Base-by-base conservation (phyloP, 2,888 invertebrate species). In the Drosophila sordidapex region DNA sequence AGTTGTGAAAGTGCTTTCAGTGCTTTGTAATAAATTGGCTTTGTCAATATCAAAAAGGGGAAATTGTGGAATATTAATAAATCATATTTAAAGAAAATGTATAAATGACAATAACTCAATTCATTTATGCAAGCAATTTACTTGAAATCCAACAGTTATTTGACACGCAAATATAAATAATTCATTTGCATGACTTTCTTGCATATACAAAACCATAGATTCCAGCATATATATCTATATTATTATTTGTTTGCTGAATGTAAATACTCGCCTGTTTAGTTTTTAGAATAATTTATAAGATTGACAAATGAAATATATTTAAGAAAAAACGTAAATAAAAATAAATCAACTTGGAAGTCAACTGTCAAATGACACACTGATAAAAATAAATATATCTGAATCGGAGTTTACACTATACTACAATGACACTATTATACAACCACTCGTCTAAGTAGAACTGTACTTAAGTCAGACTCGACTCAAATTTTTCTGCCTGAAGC, bases 1-100 rank as follows among this genome's bases (percentile, higher is more conserved):
- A 64, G 40, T 43, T 65, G 40, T 10, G 31, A 53, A 43, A 53
- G 38, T 40, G 56, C 49, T 61, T 54, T 58, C 21, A 40, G 21
- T 38, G 52, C 53, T 49, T 40, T 73, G 36, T 43, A 15, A 21
- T 31, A 57, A 49, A 29, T 38, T 46, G 52, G n/a, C 27, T 36
- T 38, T 65, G 36, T 38, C 36, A 54, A 27, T 27, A 5, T 10
- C n/a, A 31, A 43, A 29, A 21, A 40, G 25, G 5, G n/a, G 8
- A n/a, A 4, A 40, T 29, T 31, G 15, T 13, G 31, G 13, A 10
- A 15, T 21, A 57, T 43, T 40, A 31, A 57, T 57, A 56, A 38
- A n/a, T 38, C 56, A 56, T 15, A 2, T n/a, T 1, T 10, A 57
- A 29, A 15, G 2, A 29, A 31, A 21, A 57, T n/a, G 6, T 15